Base-by-base conservation (phyloP, 2,113 vertebrate genomes). In the Brachypodius melanocephalos region DNA sequence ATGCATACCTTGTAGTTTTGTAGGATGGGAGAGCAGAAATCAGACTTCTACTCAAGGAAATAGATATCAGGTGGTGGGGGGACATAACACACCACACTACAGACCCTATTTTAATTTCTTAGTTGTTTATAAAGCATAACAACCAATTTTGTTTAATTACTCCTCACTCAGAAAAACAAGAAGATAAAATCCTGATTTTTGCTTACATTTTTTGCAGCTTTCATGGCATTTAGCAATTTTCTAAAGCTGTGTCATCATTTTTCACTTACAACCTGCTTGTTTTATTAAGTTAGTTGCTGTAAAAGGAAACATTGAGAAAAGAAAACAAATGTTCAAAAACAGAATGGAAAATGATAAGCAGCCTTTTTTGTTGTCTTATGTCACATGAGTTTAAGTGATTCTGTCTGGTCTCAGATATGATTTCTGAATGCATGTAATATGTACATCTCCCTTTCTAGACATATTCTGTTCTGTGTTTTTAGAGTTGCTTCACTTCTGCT, bases 1-100 rank as follows among this genome's bases (percentile, higher is more conserved):
- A 11, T 28, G 18, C 65, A 61, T 34, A 61, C 2, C 4, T 19
- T 51, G 25, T 43, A 29, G 7, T 74, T 29, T 55, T 52, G 6
- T 32, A 48, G 32, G 42, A 14, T 0, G 1, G 20, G 19, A 81
- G 3, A 59, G 26, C 8, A 74, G 16, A 68, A 38, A 5, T 63
- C 8, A 29, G 22, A 19, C 8, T 66, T 9, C n/a, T 52, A 8
- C 3, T 65, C 8, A 24, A 2, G 1, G 51, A 90, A 68, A 78
- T n/a, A 6, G 3, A 6, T 55, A 54, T 22, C 7, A 51, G 17
- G 2, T 12, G 19, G 8, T 8, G 7, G 2, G 0, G 2, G 17
- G 12, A 16, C 29, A 52, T 0, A 0, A 45, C 9, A 61, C 9
- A 52, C 2, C n/a, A 78, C 9, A 52, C 2, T 31, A 78, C 17